These are phyloP conservation scores for Andrena bicolor DNA, from an alignment of 2,888 invertebrate genomes.

Conservation along the genomic window DNA sequence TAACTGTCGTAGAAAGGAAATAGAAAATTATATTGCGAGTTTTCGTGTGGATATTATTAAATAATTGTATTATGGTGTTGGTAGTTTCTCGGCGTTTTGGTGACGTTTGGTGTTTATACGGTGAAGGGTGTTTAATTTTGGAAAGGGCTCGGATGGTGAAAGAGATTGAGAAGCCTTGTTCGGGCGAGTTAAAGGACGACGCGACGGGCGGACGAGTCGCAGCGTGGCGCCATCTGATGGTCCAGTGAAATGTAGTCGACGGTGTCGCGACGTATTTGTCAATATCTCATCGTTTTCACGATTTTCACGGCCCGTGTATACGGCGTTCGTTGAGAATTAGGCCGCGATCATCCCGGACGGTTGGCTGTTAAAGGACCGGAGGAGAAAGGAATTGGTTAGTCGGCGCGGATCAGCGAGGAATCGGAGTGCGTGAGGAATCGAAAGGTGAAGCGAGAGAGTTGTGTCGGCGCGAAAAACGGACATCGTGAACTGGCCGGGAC, in stretches of 20 bases:
- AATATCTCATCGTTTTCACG: slow-evolving; percentile 76
- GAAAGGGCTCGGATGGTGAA: neutral
- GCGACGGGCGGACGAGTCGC: slow-evolving; percentile 25
- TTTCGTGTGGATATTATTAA: too few species aligned
- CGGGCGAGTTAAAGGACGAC: slow-evolving; percentile 28
- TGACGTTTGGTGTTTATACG: neutral
- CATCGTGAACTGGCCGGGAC: slow-evolving; percentile 58
- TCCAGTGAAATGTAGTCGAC: slow-evolving; percentile 55
- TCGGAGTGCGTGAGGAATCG: neutral
- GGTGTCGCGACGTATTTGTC: slow-evolving; percentile 82
- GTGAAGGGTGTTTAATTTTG: neutral
- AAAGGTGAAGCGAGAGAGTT: slow-evolving; percentile 32
- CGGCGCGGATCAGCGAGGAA: neutral
- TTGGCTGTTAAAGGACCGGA: slow-evolving; percentile 13
- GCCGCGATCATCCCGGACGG: slow-evolving; percentile 15
- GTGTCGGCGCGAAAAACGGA: slow-evolving; percentile 59
- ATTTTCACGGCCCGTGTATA: slow-evolving; percentile 66
- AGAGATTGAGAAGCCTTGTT: slow-evolving; percentile 13
- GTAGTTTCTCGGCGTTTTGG: neutral
- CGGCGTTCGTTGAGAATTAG: slow-evolving; percentile 17
- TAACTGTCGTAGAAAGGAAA: too few species aligned
- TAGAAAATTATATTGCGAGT: too few species aligned
- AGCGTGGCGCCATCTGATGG: slow-evolving; percentile 67
- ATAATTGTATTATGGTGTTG: neutral
- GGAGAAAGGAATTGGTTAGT: neutral